Evolutionary conservation across 2,797 vertebrate species (phyloP).

Genomic region (Coilia nasus): DNA sequence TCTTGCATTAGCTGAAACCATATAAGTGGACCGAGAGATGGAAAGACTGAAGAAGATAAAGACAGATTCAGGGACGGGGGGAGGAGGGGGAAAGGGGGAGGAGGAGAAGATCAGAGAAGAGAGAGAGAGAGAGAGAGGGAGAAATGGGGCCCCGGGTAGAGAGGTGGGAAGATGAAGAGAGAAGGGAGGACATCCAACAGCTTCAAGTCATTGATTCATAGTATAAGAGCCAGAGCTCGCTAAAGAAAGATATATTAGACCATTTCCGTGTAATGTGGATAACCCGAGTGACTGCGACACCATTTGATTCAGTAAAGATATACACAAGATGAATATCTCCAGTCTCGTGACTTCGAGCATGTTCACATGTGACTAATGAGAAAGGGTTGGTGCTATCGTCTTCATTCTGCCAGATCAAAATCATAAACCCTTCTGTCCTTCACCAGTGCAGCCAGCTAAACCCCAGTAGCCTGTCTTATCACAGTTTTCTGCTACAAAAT

Average conservation of each 20-base stretch:
- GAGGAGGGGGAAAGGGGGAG: background rate
- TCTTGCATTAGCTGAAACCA: background rate
- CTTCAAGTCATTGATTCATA: constrained; percentile 46
- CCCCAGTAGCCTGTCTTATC: background rate
- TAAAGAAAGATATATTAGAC: constrained; percentile 48
- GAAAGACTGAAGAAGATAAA: background rate
- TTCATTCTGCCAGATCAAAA: background rate
- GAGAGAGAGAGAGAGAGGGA: background rate
- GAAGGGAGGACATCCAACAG: constrained; percentile 30
- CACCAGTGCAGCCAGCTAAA: background rate
- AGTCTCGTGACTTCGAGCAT: constrained; percentile 20
- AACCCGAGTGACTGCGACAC: constrained; percentile 33
- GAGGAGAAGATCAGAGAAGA: background rate
- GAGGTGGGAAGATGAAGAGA: background rate
- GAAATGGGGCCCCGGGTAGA: background rate
- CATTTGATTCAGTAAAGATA: constrained; percentile 44
- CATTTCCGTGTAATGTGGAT: constrained; percentile 33
- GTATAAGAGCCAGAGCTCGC: constrained; percentile 29
- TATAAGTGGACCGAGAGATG: constrained; percentile 3
- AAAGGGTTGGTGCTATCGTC: background rate
- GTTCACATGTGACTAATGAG: constrained; percentile 30
- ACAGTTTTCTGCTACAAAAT: background rate
- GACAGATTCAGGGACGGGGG: background rate
- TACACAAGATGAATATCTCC: constrained; percentile 40
- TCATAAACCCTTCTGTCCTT: constrained; percentile 14